Percentiles rank a stretch among this genome's conserved stretches.
phyloP scores from a whole-genome alignment of 2,888 invertebrate species.

The Euclidia mi region DNA sequence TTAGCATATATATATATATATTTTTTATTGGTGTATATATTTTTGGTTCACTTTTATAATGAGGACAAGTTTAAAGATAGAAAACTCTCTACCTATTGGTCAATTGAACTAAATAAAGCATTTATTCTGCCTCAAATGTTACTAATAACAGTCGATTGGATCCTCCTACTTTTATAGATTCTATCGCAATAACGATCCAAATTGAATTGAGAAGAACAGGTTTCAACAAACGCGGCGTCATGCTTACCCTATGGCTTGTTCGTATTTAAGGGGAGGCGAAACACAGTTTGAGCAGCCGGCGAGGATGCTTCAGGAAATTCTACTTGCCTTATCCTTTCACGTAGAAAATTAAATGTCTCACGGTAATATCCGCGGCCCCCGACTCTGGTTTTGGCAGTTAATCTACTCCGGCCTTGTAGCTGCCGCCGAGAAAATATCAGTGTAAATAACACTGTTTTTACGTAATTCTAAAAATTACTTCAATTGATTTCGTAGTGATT shows the following conservation, averaged over 20 bases:
- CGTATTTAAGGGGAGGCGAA: constrained; percentile 74
- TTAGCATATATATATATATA: no score
- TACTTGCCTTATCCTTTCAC: constrained; percentile 87
- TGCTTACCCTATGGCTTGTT: constrained; percentile 55
- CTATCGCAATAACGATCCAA: constrained; percentile 27
- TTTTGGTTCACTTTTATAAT: no score
- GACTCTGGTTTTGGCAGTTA: constrained; percentile 85
- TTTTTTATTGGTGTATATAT: no score
- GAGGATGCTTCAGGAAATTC: constrained; percentile 82
- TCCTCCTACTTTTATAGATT: constrained; percentile 30
- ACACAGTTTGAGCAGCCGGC: constrained; percentile 78
- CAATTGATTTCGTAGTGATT: constrained; percentile 36
- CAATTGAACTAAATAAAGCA: no score
- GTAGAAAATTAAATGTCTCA: constrained; percentile 90
- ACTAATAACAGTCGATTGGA: not conserved
- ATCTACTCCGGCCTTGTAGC: constrained; percentile 68
- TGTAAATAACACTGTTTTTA: constrained; percentile 56
- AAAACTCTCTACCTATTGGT: no score
- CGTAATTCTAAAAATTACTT: constrained; percentile 32
- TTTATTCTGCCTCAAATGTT: no score
- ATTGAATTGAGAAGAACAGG: constrained; percentile 41
- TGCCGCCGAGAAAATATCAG: constrained; percentile 56
- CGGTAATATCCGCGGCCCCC: constrained; percentile 83
- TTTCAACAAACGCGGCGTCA: constrained; percentile 55
- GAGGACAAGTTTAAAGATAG: no score